Percentiles rank a stretch among this genome's conserved stretches.
phyloP scores from a whole-genome alignment of 2,113 vertebrate genomes.

The Thoracochromis brauschi region DNA sequence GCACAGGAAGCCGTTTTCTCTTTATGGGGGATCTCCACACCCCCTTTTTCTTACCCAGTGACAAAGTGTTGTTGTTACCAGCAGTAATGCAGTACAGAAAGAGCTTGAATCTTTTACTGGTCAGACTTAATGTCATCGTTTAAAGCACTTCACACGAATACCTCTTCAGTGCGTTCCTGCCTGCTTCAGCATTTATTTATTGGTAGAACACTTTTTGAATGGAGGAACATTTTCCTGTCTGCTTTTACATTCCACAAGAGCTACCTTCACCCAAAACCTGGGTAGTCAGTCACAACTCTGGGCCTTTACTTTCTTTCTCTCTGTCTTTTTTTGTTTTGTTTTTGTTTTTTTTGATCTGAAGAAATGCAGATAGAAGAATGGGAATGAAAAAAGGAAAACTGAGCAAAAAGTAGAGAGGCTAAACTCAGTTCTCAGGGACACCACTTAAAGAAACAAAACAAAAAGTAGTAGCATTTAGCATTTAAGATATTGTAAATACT shows the following conservation, averaged over 20 bases:
- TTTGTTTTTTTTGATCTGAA: slow-evolving; percentile 37
- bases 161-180: slow-evolving; percentile 57
- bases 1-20: not conserved
- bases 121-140: slow-evolving; percentile 42
- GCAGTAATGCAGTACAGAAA: slow-evolving; percentile 19
- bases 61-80: slow-evolving; percentile 4
- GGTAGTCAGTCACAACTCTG: slow-evolving; percentile 58
- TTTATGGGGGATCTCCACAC: not conserved
- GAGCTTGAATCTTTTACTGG: slow-evolving; percentile 28
- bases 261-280: slow-evolving; percentile 39
- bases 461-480: slow-evolving; percentile 89
- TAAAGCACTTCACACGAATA: slow-evolving; percentile 70
- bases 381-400: slow-evolving; percentile 39
- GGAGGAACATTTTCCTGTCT: slow-evolving; percentile 31
- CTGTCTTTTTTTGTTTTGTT: not conserved
- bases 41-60: not conserved
- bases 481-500: slow-evolving; percentile 99
- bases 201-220: slow-evolving; percentile 17
- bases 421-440: slow-evolving; percentile 94
- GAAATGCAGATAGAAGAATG: slow-evolving; percentile 44
- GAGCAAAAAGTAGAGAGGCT: slow-evolving; percentile 69
- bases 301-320: slow-evolving; percentile 6
- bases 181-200: slow-evolving; percentile 62
- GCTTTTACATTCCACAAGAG: slow-evolving; percentile 63
- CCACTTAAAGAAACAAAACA: slow-evolving; percentile 91